Base-by-base conservation (phyloP, 2,113 vertebrate genomes). In the Pardalotus punctatus region DNA sequence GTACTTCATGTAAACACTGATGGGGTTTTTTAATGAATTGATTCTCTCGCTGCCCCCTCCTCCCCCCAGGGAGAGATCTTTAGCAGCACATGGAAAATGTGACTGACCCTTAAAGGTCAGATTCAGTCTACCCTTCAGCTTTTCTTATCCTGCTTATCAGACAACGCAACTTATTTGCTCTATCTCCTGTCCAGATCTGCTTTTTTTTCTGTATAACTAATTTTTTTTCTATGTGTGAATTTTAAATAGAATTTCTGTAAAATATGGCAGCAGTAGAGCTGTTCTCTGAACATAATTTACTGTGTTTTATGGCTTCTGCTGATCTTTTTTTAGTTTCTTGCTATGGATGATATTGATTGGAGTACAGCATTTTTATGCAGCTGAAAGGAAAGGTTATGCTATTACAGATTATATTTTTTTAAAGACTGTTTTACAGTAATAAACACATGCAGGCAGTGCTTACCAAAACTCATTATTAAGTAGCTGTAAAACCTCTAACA, bases 61-160 rank as follows among this genome's bases (percentile, higher is more conserved):
- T 29, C 17, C 45, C 56, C 51, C 64, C 2, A 16, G 82, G 60
- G 35, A 61, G 57, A 42, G 78, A 58, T 70, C 31, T 92, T 95
- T 95, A 93, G 73, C 73, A 87, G 91, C 14, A 21, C 96, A 82
- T 38, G 94, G 98, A 97, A 96, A 97, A 95, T 97, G 92, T 96
- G 97, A 89, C 88, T 90, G 92, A 97, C 96, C 97, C 71, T 61
- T 60, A 96, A 96, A 98, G 97, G 96, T 97, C 97, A 91, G 80
- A 28, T 77, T 56, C 43, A 22, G 27, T 45, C 79, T 54, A 12
- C 66, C 45, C 35, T 54, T 91, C 43, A 53, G 76, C 60, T 84
- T 88, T 74, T 23, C 33, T 93, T 82, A 88, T 64, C 53, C 47
- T 0, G 2, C 66, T 51, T 64, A 64, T 81, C 64, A 47, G 66